Percentiles rank a stretch among this genome's conserved stretches.
Evolutionary conservation across 2,888 invertebrate genomes (phyloP).

Genomic region (Rhyacophila evoluta): DNA sequence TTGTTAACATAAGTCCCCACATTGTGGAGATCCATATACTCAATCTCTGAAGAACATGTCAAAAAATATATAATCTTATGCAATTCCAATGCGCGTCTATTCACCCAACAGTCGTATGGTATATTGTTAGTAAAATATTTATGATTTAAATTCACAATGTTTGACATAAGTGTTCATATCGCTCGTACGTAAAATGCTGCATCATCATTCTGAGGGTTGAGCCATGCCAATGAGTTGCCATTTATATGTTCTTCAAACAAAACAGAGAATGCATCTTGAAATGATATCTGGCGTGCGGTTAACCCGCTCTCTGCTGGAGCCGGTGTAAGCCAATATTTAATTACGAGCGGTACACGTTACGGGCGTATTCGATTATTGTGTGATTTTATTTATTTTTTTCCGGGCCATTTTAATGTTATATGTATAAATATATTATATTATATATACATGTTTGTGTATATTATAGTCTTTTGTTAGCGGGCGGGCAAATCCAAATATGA

Average conservation of each 20-base stretch:
- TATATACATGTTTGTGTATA: not conserved
- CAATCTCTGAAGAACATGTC: too few relatives aligned
- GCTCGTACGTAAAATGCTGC: not conserved
- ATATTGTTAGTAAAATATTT: not conserved
- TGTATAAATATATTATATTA: too few relatives aligned
- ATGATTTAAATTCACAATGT: not conserved
- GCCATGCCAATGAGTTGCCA: slow-evolving; percentile 12
- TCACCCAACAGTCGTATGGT: too few relatives aligned
- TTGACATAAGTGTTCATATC: slow-evolving; percentile 1
- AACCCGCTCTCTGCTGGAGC: not conserved
- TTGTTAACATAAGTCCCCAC: too few relatives aligned
- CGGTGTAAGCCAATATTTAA: slow-evolving; percentile 35
- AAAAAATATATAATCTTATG: too few relatives aligned
- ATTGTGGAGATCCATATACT: too few relatives aligned
- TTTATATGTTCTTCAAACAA: not conserved
- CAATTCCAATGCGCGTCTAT: too few relatives aligned
- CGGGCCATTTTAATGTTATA: not conserved
- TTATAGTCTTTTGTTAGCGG: slow-evolving; percentile 23
- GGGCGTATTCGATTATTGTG: slow-evolving; percentile 32
- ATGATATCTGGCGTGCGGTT: slow-evolving; percentile 2
- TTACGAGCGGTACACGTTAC: slow-evolving; percentile 31
- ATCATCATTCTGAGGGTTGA: not conserved
- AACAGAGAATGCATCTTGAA: not conserved
- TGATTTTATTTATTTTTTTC: slow-evolving; percentile 33
- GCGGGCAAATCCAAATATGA: slow-evolving; percentile 17